Percentiles rank a stretch among this genome's conserved stretches.
These are phyloP conservation scores for Eptesicus fuscus DNA, from an alignment of 2,113 vertebrate genomes.

Conservation along the genomic window DNA sequence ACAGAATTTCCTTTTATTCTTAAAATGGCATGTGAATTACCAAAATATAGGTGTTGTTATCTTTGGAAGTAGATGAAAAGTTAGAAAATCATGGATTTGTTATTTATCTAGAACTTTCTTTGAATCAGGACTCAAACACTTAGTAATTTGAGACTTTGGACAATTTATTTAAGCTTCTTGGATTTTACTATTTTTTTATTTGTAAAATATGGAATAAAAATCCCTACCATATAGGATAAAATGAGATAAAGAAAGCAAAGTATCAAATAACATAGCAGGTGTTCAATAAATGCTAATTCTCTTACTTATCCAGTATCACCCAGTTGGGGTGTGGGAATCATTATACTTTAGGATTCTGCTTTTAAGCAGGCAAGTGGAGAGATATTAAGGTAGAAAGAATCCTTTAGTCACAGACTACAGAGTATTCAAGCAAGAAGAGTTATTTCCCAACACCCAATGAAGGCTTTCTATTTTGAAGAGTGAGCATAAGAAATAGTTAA, in stretches of 20 bases:
- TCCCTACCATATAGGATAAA: neutral
- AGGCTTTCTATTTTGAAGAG: neutral
- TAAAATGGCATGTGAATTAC: neutral
- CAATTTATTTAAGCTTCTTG: slow-evolving; percentile 7
- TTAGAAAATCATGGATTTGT: neutral
- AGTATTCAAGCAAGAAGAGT: neutral
- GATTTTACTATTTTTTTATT: neutral
- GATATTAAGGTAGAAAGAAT: neutral
- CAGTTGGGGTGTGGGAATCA: neutral
- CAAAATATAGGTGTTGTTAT: neutral
- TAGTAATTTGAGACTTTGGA: neutral
- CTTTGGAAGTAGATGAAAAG: neutral
- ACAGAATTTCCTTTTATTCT: neutral
- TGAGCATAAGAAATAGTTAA: neutral
- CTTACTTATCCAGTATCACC: neutral
- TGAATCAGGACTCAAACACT: neutral
- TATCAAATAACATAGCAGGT: neutral
- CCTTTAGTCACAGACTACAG: neutral
- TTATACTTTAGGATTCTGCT: neutral
- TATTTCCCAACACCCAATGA: neutral
- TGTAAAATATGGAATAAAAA: slow-evolving; percentile 24
- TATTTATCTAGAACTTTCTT: neutral
- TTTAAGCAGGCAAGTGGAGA: neutral
- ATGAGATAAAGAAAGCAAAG: slow-evolving; percentile 19
- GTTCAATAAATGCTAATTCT: neutral